A percentile compares a stretch with the other conserved stretches of the same genome.
phyloP scores from a whole-genome alignment of 2,113 vertebrate species.

The Aphyosemion australe region DNA sequence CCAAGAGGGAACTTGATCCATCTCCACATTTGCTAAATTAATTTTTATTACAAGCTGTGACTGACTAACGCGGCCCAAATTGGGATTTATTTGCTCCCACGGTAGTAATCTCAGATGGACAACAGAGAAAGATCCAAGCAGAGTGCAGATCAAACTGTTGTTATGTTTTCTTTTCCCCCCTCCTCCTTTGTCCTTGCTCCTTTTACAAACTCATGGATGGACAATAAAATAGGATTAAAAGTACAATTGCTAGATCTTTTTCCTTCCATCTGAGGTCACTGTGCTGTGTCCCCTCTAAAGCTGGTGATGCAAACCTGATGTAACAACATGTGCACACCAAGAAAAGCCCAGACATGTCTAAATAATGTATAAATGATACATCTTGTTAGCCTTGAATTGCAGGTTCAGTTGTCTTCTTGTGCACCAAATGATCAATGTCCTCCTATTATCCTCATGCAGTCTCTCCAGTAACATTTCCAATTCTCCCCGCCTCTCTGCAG shows the following conservation, averaged over 20 bases:
- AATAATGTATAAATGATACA: slow-evolving; percentile 71
- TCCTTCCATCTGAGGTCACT: slow-evolving; percentile 31
- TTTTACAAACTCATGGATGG: neutral
- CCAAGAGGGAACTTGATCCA: slow-evolving; percentile 73
- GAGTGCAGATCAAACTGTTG: slow-evolving; percentile 22
- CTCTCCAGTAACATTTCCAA: slow-evolving; percentile 58
- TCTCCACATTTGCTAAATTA: slow-evolving; percentile 76
- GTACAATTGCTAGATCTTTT: slow-evolving; percentile 19
- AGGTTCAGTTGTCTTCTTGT: slow-evolving; percentile 62
- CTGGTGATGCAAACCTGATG: slow-evolving; percentile 67
- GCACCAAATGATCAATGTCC: slow-evolving; percentile 74
- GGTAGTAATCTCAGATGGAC: slow-evolving; percentile 35
- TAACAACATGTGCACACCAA: slow-evolving; percentile 34
- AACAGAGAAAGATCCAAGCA: slow-evolving; percentile 32
- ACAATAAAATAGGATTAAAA: slow-evolving; percentile 39
- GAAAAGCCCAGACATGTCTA: slow-evolving; percentile 49
- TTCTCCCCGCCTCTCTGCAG: slow-evolving; percentile 47
- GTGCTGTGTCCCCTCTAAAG: slow-evolving; percentile 23
- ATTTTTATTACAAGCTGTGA: slow-evolving; percentile 71
- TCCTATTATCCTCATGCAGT: slow-evolving; percentile 69
- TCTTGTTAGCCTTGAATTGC: slow-evolving; percentile 60
- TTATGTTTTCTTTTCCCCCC: neutral
- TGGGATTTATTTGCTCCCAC: slow-evolving; percentile 55
- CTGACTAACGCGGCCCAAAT: slow-evolving; percentile 57
- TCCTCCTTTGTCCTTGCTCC: neutral